A percentile compares a stretch with the other conserved stretches of the same genome.
phyloP scores from a whole-genome alignment of 92 coral and sea anemone genomes.

The Porites divaricata region DNA sequence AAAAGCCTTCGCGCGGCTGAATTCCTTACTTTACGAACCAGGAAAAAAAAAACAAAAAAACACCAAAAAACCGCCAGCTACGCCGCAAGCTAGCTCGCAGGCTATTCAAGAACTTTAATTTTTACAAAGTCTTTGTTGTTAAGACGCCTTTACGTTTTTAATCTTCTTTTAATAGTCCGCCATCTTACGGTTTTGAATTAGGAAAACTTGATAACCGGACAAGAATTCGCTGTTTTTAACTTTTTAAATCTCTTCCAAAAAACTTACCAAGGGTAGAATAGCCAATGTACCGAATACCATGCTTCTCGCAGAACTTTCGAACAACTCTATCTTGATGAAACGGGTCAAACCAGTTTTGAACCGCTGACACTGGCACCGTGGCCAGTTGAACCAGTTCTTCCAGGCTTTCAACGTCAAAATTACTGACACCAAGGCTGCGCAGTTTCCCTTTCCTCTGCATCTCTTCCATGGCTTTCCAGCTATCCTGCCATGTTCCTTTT shows the following conservation, averaged over 20 bases:
- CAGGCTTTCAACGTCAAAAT: slow-evolving; percentile 76
- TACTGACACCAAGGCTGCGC: slow-evolving; percentile 96
- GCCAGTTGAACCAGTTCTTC: slow-evolving; percentile 79
- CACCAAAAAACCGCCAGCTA: no score
- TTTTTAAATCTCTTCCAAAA: background rate
- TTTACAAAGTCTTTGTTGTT: no score
- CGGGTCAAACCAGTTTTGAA: slow-evolving; percentile 98
- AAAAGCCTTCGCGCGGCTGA: no score
- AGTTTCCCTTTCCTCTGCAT: slow-evolving; percentile 87
- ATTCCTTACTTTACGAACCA: no score
- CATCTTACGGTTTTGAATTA: no score
- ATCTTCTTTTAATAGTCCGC: no score
- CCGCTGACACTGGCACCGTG: slow-evolving; percentile 89
- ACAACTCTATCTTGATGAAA: slow-evolving; percentile 85
- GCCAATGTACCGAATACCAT: slow-evolving; percentile 90
- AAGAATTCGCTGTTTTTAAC: background rate
- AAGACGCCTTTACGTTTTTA: no score
- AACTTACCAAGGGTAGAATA: slow-evolving; percentile 91
- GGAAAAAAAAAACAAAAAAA: no score
- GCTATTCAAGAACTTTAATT: no score
- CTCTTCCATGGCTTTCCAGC: slow-evolving; percentile 99
- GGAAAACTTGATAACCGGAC: background rate
- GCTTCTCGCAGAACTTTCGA: slow-evolving; percentile 73
- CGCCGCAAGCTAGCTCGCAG: no score
- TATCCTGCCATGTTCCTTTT: slow-evolving; percentile 94